Evolutionary conservation across 2,888 invertebrate genomes (phyloP).

Genomic region (Rhodophaea formosa): DNA sequence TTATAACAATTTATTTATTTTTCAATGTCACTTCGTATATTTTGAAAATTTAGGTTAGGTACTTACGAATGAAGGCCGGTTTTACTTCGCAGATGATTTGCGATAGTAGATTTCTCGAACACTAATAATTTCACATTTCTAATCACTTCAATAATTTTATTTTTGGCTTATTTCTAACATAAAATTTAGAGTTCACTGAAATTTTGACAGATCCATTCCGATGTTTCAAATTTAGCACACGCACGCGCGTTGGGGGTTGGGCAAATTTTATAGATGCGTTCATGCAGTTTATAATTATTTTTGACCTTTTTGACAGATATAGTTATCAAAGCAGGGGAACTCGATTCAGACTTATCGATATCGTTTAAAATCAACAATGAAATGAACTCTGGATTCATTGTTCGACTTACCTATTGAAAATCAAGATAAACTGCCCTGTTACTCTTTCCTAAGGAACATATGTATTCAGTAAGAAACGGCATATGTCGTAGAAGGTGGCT

Average conservation of each 20-base stretch:
- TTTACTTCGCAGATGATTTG: conserved; percentile 49
- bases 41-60: conserved; percentile 43
- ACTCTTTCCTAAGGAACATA: too few species aligned
- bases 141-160: conserved; percentile 39
- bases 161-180: conserved; percentile 34
- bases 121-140: conserved; percentile 70
- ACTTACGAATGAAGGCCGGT: conserved; percentile 60
- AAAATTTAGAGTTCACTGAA: conserved; percentile 43
- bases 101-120: conserved; percentile 40
- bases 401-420: too few species aligned
- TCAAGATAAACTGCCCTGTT: too few species aligned
- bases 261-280: conserved; percentile 35
- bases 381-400: too few species aligned
- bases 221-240: conserved; percentile 71
- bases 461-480: too few species aligned
- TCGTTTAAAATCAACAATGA: too few species aligned
- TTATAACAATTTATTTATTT: conserved; percentile 35
- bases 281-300: conserved; percentile 16
- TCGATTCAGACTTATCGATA: too few species aligned
- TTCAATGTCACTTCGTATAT: conserved; percentile 33
- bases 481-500: too few species aligned
- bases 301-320: too few species aligned
- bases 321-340: too few species aligned
- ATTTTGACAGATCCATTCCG: conserved; percentile 63
- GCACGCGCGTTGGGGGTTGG: conserved; percentile 45